Evolutionary conservation across 2,797 vertebrate species (phyloP), one percentile per base, ranked within the genome.

Genomic region (Coregonus sp.): DNA sequence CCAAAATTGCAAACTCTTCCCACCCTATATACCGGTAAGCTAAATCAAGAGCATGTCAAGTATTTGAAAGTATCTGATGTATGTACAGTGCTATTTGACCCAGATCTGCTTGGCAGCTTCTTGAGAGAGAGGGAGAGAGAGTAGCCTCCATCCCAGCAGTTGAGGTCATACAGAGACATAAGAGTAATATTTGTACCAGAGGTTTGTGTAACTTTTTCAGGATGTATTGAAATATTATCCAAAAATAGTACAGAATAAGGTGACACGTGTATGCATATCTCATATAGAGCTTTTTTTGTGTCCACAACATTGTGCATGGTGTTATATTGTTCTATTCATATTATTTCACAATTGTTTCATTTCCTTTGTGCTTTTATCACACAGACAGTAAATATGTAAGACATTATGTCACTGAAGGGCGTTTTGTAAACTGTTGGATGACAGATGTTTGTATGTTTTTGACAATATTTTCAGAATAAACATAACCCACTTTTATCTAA

Each of bases 281-380:
- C 15, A 63, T 9, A 71, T 81, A 63, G 31, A 33, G 65, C 65
- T 33, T 80, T 61, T 81, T 20, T 56, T 77, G 52, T 81, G 29
- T 84, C 82, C 80, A 20, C 75, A 78, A 35, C 66, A 77, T 25
- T 52, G 70, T 81, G 47, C 82, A 72, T 79, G n/a, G 59, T 71
- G 5, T 81, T 75, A 81, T 76, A 18, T 18, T 68, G 78, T 73
- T 59, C 20, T 72, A 14, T 18, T 68, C 35, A 51, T 15, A 76
- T 12, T 40, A 31, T 18, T 47, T 20, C 16, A 59, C 16, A n/a
- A 25, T 63, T 63, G 7, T 61, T 2, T 25, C 59, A 40, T 31
- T 16, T 59, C 67, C 29, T 83, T 63, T 77, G 40, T 79, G 15
- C 78, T 25, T 80, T 72, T 72, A 76, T 77, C 40, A 47, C 40